A percentile compares a stretch with the other conserved stretches of the same genome.
Conservation (phyloP, 2,888 invertebrate genomes). For the Hemistola chrysoprasaria region DNA sequence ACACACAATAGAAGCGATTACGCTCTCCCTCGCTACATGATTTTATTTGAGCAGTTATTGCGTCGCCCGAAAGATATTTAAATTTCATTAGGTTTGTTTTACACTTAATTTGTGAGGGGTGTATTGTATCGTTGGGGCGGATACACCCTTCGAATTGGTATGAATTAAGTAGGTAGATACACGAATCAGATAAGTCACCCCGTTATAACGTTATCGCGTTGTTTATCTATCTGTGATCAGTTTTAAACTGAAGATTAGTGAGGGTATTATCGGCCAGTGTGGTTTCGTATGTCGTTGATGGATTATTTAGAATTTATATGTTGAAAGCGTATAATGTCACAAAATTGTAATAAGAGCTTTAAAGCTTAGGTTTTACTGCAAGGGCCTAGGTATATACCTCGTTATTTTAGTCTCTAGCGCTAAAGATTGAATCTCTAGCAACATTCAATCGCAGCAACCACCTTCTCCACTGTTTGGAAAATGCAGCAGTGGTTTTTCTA, state of each 20-base stretch:
- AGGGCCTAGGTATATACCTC: too few species aligned
- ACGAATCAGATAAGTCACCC: conserved; percentile 65
- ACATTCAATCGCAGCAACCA: too few species aligned
- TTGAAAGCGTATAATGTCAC: conserved; percentile 6
- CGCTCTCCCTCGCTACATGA: conserved; percentile 75
- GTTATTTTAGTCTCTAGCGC: too few species aligned
- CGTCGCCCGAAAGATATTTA: conserved; percentile 80
- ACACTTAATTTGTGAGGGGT: conserved; percentile 81
- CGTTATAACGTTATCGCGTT: conserved; percentile 50
- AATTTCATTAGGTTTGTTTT: conserved; percentile 83
- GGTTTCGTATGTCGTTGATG: conserved; percentile 28
- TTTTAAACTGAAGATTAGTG: conserved; percentile 55
- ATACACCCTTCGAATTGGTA: conserved; percentile 69
- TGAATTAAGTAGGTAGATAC: conserved; percentile 70
- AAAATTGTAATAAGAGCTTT: conserved; percentile 6
- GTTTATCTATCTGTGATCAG: conserved; percentile 47
- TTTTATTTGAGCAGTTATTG: conserved; percentile 81
- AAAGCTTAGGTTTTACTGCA: background rate
- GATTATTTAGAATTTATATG: conserved; percentile 8
- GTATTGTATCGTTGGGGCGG: conserved; percentile 64
- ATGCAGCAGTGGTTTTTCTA: too few species aligned
- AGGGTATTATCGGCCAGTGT: conserved; percentile 43
- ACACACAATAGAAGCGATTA: conserved; percentile 77
- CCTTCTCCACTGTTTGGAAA: too few species aligned
- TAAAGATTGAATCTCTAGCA: too few species aligned